Evolutionary conservation across 2,888 invertebrate species (phyloP), one percentile per base, ranked within the genome.

Genomic region (Cephonodes hylas): DNA sequence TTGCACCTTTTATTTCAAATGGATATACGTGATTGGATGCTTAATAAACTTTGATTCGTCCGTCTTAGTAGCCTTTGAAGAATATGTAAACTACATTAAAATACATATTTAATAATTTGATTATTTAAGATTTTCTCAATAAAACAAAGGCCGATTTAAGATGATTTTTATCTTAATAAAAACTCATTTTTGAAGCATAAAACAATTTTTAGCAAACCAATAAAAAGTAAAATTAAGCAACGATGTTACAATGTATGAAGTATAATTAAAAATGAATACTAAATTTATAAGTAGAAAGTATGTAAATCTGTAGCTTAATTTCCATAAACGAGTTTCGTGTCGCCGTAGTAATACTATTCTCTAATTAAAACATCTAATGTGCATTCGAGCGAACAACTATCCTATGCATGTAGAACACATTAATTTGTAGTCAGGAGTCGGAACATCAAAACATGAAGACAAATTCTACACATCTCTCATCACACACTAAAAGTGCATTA

Each of bases 391-490:
- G 8, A 31, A n/a, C 45, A 45, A 18, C 31, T 53, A 53, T 18
- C 53, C 27, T 53, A 23, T n/a, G 31, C 48, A n/a, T n/a, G n/a
- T 63, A 58, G 59, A 4, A 57, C 18, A 60, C 45, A 65, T 64
- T 60, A 31, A n/a, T 42, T 53, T 45, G 44, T 46, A 42, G 13
- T 46, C 45, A 46, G 20, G 7, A 44, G 20, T 53, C 53, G 8
- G 31, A 5, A 25, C 8, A 53, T n/a, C n/a, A 1, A 3, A 23
- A 45, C 23, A 46, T 15, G 18, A 20, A 44, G 18, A 44, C 44
- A 20, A 31, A 31, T 31, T 4, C 53, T 53, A 53, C 27, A 53
- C 18, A 8, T 53, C 3, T 31, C 4, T 5, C 18, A 4, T 53
- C 10, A 4, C 10, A 4, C 53, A 18, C 48, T 53, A 53, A 18